phyloP scores from a whole-genome alignment of 1,140 invertebrate genomes.

The Camponotus floridanus region DNA sequence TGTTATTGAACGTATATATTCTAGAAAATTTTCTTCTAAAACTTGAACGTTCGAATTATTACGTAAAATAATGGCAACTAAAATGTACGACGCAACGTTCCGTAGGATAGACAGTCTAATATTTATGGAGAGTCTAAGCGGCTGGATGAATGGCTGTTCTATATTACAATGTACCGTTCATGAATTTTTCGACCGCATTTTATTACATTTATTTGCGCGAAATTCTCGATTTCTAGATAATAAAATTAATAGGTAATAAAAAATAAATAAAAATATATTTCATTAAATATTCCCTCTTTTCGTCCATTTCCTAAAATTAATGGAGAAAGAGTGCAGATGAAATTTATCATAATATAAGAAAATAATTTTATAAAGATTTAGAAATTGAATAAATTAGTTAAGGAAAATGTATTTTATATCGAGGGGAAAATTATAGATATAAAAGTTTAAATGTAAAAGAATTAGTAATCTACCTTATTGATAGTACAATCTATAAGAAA shows the following conservation, averaged over 20 bases:
- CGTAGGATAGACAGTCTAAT: slow-evolving; percentile 39
- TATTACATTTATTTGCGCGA: not conserved
- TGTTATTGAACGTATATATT: slow-evolving; percentile 30
- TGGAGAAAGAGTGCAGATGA: not conserved
- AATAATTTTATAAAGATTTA: not conserved
- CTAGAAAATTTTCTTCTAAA: slow-evolving; percentile 53
- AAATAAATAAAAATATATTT: not conserved
- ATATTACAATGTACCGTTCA: slow-evolving; percentile 53
- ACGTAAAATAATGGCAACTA: slow-evolving; percentile 61
- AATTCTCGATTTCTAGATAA: not conserved
- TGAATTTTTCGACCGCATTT: slow-evolving; percentile 29
- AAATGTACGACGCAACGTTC: slow-evolving; percentile 51
- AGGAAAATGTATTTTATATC: not conserved
- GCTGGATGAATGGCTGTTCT: slow-evolving; percentile 57
- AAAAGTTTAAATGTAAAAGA: not conserved
- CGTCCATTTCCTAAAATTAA: not conserved
- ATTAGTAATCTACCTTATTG: not conserved
- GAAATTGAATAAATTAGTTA: too few species aligned
- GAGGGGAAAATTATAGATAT: not conserved
- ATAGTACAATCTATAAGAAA: not conserved
- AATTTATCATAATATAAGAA: not conserved
- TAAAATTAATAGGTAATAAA: too few species aligned
- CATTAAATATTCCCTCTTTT: not conserved
- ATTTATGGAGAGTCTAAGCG: slow-evolving; percentile 58
- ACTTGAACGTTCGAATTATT: slow-evolving; percentile 59